These are phyloP conservation scores for Volucella inanis DNA, from an alignment of 2,888 invertebrate genomes.

Conservation along the genomic window DNA sequence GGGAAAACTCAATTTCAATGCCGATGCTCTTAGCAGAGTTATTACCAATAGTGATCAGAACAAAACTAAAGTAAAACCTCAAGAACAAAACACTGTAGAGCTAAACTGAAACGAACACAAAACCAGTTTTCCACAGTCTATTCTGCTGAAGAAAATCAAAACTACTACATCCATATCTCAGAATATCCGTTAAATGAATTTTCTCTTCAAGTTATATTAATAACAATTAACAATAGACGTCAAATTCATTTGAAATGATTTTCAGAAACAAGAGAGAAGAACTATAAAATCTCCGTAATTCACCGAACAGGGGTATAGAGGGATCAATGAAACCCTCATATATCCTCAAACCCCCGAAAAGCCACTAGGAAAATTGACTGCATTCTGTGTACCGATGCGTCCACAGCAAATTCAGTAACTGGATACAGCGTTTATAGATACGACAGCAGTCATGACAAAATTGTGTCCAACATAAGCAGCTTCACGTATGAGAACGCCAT, in stretches of 20 bases:
- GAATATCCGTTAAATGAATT: conserved; percentile 75
- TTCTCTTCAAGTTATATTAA: conserved; percentile 64
- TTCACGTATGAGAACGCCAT: too few species aligned
- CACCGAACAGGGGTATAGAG: conserved; percentile 45
- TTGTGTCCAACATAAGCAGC: too few species aligned
- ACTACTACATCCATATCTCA: conserved; percentile 72
- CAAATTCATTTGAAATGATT: conserved; percentile 31
- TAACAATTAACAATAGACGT: conserved; percentile 28
- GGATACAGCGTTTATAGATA: too few species aligned
- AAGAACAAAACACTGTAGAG: too few species aligned
- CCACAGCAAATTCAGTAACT: too few species aligned
- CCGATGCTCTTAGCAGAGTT: too few species aligned
- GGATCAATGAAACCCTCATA: conserved; percentile 28
- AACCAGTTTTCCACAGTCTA: conserved; percentile 44
- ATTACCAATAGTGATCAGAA: too few species aligned
- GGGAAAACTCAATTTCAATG: too few species aligned
- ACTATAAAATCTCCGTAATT: conserved; percentile 33
- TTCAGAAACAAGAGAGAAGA: conserved; percentile 69
- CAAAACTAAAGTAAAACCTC: neutral
- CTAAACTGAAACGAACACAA: conserved; percentile 48
- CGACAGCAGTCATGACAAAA: too few species aligned
- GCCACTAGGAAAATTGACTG: conserved; percentile 57
- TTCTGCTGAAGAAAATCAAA: conserved; percentile 60
- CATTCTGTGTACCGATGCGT: too few species aligned
- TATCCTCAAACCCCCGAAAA: conserved; percentile 44